Conservation (phyloP, 2,888 invertebrate species). For the Plagodis pulveraria region DNA sequence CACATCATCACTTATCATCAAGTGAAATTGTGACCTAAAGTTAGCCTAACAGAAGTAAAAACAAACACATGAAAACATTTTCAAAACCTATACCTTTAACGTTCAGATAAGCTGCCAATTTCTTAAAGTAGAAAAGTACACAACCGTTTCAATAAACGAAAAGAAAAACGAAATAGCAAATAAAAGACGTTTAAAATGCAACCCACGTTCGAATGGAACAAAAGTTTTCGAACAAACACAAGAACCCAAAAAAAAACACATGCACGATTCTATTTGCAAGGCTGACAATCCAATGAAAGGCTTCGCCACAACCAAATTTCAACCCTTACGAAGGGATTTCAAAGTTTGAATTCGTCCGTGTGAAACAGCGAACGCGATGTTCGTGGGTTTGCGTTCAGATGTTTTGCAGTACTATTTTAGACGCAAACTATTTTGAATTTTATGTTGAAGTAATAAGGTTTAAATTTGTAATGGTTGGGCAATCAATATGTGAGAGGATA, state of each 20-base stretch:
- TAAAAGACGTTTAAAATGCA: constrained; percentile 23
- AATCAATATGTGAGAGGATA: constrained; percentile 2
- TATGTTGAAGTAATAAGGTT: constrained; percentile 11
- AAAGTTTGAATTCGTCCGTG: constrained; percentile 7
- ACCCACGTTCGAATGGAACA: constrained; percentile 9
- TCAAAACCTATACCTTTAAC: no score
- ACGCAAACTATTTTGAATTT: constrained; percentile 18
- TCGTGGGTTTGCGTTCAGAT: constrained; percentile 1
- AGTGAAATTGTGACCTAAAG: no score
- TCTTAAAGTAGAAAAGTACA: not conserved
- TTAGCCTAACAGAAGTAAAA: no score
- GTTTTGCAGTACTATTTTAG: constrained; percentile 11
- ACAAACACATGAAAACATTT: no score
- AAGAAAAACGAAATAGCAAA: constrained; percentile 13
- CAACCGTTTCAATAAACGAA: constrained; percentile 5
- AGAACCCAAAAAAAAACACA: constrained; percentile 42
- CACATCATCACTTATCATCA: no score
- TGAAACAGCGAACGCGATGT: constrained; percentile 3
- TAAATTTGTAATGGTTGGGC: constrained; percentile 7
- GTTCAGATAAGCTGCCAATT: not conserved
- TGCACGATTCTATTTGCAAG: constrained; percentile 44
- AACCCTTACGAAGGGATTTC: constrained; percentile 30
- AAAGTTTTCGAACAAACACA: constrained; percentile 43
- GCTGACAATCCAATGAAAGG: constrained; percentile 48
- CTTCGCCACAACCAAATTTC: constrained; percentile 22